A percentile compares a stretch with the other conserved stretches of the same genome.
Evolutionary conservation across 2,888 invertebrate genomes (phyloP).

Genomic region (Drosophila formosana): DNA sequence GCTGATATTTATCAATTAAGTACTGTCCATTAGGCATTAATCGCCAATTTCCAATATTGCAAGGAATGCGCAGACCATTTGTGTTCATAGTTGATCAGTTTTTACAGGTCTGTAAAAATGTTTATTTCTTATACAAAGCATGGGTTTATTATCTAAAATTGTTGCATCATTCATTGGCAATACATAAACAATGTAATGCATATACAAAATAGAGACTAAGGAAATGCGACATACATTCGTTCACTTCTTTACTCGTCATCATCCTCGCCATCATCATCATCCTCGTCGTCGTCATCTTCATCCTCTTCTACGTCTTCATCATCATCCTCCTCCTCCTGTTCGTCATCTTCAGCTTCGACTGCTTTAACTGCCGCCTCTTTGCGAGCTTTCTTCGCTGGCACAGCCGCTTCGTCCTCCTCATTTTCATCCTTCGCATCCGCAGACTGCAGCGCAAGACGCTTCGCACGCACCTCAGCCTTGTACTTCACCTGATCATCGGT

Average conservation of each 20-base stretch:
- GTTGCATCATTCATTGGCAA: constrained; percentile 30
- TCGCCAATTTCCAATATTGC: constrained; percentile 8
- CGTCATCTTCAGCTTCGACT: constrained; percentile 38
- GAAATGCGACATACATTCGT: constrained; percentile 5
- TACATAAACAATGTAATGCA: constrained; percentile 24
- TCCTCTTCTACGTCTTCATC: constrained; percentile 54
- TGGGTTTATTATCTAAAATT: constrained; percentile 51
- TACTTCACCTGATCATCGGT: constrained; percentile 86
- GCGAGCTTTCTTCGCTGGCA: constrained; percentile 87
- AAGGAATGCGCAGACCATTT: neutral
- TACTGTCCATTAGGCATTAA: constrained; percentile 5
- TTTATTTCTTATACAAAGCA: constrained; percentile 28
- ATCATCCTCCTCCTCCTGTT: constrained; percentile 34
- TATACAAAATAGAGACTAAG: constrained; percentile 34
- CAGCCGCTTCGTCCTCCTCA: constrained; percentile 85
- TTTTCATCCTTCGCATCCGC: constrained; percentile 44
- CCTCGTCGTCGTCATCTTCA: constrained; percentile 48
- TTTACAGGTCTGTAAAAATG: neutral
- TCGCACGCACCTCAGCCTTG: constrained; percentile 83
- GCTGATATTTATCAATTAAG: neutral
- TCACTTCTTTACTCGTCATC: constrained; percentile 24
- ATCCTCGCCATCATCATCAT: constrained; percentile 38
- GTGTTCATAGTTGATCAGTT: neutral
- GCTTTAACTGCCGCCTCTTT: constrained; percentile 39
- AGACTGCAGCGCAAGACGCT: constrained; percentile 57